phyloP scores from a whole-genome alignment of 2,113 vertebrate genomes.

The Tricholaema leucomelas region DNA sequence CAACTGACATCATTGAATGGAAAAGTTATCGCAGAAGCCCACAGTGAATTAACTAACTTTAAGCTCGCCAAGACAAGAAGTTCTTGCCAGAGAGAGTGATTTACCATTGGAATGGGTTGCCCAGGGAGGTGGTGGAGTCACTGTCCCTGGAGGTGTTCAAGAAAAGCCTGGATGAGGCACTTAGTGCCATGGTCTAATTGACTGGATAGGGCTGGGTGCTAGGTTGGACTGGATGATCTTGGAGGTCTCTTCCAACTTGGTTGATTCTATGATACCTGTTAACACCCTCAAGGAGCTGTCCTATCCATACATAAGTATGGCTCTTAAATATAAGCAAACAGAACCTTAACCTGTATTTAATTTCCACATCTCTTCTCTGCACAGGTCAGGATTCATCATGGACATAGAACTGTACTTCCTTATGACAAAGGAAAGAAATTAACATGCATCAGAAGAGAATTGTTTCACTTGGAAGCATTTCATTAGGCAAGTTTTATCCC shows the following conservation, averaged over 20 bases:
- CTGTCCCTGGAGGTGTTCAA: too few species aligned
- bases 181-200: too few species aligned
- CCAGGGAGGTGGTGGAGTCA: too few species aligned
- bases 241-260: too few species aligned
- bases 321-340: not conserved
- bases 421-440: not conserved
- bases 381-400: not conserved
- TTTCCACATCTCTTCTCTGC: not conserved
- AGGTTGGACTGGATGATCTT: too few species aligned
- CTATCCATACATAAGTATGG: not conserved
- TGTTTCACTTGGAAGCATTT: constrained; percentile 10
- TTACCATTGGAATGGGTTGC: too few species aligned
- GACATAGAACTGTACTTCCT: not conserved
- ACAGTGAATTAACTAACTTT: too few species aligned
- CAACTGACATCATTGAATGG: not conserved
- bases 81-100: too few species aligned
- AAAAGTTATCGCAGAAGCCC: not conserved
- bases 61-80: too few species aligned
- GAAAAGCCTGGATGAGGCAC: too few species aligned
- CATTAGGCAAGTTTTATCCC: constrained; percentile 6
- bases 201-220: too few species aligned
- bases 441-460: not conserved
- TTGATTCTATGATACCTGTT: too few species aligned
- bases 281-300: not conserved
- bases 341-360: not conserved